Percentiles rank a stretch among this genome's conserved stretches.
These are phyloP conservation scores for Drosophila nigromelanica DNA, from an alignment of 1,140 invertebrate genomes.

Conservation along the genomic window DNA sequence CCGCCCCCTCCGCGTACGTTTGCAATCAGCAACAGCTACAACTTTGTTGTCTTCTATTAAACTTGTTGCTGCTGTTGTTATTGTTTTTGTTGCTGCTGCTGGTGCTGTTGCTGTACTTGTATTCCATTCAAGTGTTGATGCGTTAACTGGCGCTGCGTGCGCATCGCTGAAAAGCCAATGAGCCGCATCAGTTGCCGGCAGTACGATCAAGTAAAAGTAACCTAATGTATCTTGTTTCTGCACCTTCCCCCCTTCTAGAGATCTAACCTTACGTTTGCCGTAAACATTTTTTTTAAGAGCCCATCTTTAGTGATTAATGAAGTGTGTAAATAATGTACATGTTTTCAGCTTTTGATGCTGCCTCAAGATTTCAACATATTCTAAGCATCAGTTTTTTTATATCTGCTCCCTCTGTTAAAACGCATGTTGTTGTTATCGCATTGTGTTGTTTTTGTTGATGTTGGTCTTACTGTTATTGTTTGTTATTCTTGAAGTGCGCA, in stretches of 20 bases:
- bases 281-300: constrained; percentile 39
- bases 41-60: constrained; percentile 42
- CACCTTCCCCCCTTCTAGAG: constrained; percentile 32
- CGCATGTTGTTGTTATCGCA: constrained; percentile 18
- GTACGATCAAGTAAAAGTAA: constrained; percentile 67
- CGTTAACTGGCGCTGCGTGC: constrained; percentile 79
- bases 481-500: constrained; percentile 40
- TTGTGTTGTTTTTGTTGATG: constrained; percentile 38
- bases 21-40: constrained; percentile 27
- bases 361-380: constrained; percentile 74
- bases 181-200: constrained; percentile 60
- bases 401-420: constrained; percentile 8
- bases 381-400: constrained; percentile 45
- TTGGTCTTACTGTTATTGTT: constrained; percentile 12
- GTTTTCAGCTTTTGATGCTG: constrained; percentile 55
- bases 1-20: neutral
- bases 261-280: constrained; percentile 56
- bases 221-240: constrained; percentile 52
- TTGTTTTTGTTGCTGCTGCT: constrained; percentile 23
- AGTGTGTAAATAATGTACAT: constrained; percentile 79
- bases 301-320: constrained; percentile 76
- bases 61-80: constrained; percentile 21
- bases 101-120: constrained; percentile 40
- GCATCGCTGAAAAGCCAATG: constrained; percentile 78
- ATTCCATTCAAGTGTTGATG: constrained; percentile 75